Percentiles rank a stretch among this genome's conserved stretches.
These are phyloP conservation scores for Drosophila multiciliata DNA, from an alignment of 2,888 invertebrate species.

Conservation along the genomic window DNA sequence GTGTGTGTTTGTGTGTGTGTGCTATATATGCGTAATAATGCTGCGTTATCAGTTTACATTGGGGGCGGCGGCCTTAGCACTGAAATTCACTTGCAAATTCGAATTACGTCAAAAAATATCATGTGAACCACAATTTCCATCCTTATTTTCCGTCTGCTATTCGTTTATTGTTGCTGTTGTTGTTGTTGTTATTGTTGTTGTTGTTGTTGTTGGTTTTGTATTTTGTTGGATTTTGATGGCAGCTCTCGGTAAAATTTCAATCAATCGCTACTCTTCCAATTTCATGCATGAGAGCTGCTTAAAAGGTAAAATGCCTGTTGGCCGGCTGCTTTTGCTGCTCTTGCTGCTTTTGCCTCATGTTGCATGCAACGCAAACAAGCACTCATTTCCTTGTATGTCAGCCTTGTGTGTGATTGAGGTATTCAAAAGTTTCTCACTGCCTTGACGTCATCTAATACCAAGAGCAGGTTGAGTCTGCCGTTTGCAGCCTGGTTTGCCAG, in stretches of 20 bases:
- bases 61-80: conserved; percentile 35
- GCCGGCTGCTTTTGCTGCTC: conserved; percentile 42
- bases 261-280: conserved; percentile 80
- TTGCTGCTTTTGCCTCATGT: conserved; percentile 37
- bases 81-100: conserved; percentile 71
- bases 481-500: conserved; percentile 27
- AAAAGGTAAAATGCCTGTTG: conserved; percentile 79
- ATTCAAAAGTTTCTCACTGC: conserved; percentile 70
- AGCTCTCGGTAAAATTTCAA: conserved; percentile 75
- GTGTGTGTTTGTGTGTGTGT: conserved; percentile 8
- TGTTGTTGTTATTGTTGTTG: conserved; percentile 24
- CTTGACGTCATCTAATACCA: conserved; percentile 27
- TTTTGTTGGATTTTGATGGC: conserved; percentile 57
- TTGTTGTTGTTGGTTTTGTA: conserved; percentile 24
- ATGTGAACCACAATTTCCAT: conserved; percentile 78
- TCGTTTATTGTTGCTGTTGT: conserved; percentile 21
- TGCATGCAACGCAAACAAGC: conserved; percentile 39
- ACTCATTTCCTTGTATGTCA: neutral
- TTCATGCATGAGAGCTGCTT: conserved; percentile 79
- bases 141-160: conserved; percentile 57
- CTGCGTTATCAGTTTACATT: conserved; percentile 70
- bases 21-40: conserved; percentile 61
- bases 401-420: conserved; percentile 51
- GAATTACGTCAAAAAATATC: conserved; percentile 80
- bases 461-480: conserved; percentile 31